Evolutionary conservation across 2,797 vertebrate genomes (phyloP).

Genomic region (Phaenicophaeus curvirostris): DNA sequence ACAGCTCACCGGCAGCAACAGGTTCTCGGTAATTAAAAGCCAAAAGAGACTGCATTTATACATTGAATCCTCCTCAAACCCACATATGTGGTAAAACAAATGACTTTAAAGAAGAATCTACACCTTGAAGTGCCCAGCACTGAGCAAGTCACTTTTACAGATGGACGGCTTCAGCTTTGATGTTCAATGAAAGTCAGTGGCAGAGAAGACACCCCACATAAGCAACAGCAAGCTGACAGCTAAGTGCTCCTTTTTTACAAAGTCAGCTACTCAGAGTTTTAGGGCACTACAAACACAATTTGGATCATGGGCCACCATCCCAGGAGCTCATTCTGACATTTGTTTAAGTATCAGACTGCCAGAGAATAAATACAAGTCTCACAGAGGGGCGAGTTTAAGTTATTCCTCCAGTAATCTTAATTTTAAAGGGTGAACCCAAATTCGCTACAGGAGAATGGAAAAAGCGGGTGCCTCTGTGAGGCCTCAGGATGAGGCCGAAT

Average conservation of each 20-base stretch:
- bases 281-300: not conserved
- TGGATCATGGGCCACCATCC: not conserved
- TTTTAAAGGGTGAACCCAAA: not conserved
- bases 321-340: not conserved
- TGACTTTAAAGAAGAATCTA: not conserved
- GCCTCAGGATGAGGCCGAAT: not conserved
- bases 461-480: not conserved
- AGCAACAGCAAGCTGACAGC: not conserved
- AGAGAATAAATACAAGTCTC: not conserved
- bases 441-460: not conserved
- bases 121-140: not conserved
- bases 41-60: not conserved
- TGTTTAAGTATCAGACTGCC: not conserved
- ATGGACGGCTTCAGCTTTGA: not conserved
- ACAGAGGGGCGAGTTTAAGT: not conserved
- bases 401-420: not conserved
- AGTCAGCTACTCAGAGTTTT: not conserved
- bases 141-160: not conserved
- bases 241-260: not conserved
- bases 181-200: not conserved
- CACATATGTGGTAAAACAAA: not conserved
- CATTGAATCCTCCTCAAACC: not conserved
- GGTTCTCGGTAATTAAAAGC: conserved; percentile 35
- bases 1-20: conserved; percentile 11
- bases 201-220: not conserved